Percentiles rank a stretch among this genome's conserved stretches.
phyloP scores from a whole-genome alignment of 2,888 invertebrate species.

The Cyclophora albipunctata region DNA sequence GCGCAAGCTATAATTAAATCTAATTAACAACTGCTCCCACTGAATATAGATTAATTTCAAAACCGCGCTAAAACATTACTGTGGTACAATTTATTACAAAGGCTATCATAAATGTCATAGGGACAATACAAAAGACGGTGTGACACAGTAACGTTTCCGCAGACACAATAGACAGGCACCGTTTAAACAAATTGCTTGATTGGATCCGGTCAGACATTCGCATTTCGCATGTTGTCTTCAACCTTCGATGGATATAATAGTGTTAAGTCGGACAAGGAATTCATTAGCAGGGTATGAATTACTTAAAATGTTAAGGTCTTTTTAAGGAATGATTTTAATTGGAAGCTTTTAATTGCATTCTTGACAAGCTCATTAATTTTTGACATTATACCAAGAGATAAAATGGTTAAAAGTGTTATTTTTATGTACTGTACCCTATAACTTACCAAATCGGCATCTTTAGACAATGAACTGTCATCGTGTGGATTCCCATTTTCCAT shows the following conservation, averaged over 20 bases:
- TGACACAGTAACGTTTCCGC: slow-evolving; percentile 9
- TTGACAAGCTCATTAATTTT: neutral
- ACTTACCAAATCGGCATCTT: slow-evolving; percentile 69
- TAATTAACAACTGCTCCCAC: no score
- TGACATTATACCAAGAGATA: neutral
- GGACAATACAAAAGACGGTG: no score
- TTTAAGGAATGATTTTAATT: neutral
- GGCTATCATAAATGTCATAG: no score
- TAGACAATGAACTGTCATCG: slow-evolving; percentile 47
- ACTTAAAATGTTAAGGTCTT: neutral
- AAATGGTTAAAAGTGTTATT: no score
- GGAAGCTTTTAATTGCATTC: no score
- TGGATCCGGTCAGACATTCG: slow-evolving; percentile 12
- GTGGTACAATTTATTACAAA: no score
- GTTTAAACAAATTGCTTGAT: slow-evolving; percentile 18
- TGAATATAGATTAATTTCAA: no score
- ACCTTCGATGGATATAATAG: neutral
- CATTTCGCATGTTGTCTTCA: neutral
- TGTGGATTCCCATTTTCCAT: slow-evolving; percentile 64
- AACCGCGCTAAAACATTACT: no score
- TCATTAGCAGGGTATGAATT: neutral
- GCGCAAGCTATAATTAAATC: no score
- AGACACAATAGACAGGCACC: slow-evolving; percentile 16
- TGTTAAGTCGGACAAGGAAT: neutral
- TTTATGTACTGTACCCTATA: neutral